Evolutionary conservation across 1,140 invertebrate species (phyloP), one percentile per base, ranked within the genome.

Genomic region (Varroa destructor): DNA sequence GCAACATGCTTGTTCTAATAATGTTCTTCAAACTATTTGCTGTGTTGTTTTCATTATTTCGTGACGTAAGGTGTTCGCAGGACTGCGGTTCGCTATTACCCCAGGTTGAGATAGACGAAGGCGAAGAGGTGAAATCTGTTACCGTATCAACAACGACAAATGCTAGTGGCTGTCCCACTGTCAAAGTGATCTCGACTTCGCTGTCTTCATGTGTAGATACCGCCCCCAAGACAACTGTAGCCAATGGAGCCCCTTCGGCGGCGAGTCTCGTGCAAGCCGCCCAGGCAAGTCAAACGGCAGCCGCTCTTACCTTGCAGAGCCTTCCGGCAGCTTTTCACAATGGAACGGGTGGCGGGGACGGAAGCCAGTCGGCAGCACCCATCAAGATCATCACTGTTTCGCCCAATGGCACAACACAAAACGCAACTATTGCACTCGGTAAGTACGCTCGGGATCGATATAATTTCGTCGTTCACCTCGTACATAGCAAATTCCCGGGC

Each of bases 101-200:
- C 1, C 61, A 67, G 12, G 46, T 67, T 37, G 61, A 67, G 8
- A 67, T 67, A 37, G 61, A 67, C 40, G 61, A 67, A 40, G 61
- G 61, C 8, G 61, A 67, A 12, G 61, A 67, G 36, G 61, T 67
- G 61, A 14, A 40, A 25, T 67, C 61, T 1, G 61, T 67, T 1
- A 67, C 61, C 61, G 61, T 67, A 12, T 67, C 61, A 40, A 67
- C 61, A 67, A 67, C 61, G 61, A 67, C 61, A n/a, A 67, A 67
- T 37, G 61, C 61, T 3, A 46, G 46, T 37, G 61, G 61, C 61
- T 67, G 61, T 67, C 61, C 61, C 1, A 67, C 61, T 12, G 61
- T 67, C 12, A 67, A 67, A 67, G 61, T 67, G 61, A 67, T 67
- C 40, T 67, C 61, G 1, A 67, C 61, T 14, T 67, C 61, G 12